These are phyloP conservation scores for Andrena minutula DNA, from an alignment of 2,888 invertebrate species.

Conservation along the genomic window DNA sequence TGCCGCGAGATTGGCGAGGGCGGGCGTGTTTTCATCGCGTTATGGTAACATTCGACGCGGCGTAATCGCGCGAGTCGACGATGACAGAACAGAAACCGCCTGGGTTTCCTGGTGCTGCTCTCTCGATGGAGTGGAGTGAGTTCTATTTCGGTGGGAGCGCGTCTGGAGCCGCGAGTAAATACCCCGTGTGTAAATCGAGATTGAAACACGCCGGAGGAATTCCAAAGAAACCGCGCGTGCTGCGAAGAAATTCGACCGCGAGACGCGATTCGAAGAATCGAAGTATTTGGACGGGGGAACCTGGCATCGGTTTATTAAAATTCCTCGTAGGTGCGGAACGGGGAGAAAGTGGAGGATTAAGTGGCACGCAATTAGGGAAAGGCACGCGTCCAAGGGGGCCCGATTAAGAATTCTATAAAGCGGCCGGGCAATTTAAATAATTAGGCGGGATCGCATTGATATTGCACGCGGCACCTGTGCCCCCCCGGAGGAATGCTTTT, in stretches of 20 bases:
- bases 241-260: slow-evolving; percentile 25
- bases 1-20: slow-evolving; percentile 13
- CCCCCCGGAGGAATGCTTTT: slow-evolving; percentile 21
- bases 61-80: slow-evolving; percentile 45
- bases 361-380: not conserved
- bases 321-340: too few species aligned
- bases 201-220: slow-evolving; percentile 38
- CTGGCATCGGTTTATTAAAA: too few species aligned
- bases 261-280: too few species aligned
- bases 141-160: slow-evolving; percentile 57
- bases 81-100: slow-evolving; percentile 66
- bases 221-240: slow-evolving; percentile 33
- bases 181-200: slow-evolving; percentile 40
- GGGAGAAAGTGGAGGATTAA: not conserved
- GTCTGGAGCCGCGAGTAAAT: slow-evolving; percentile 55
- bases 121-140: slow-evolving; percentile 20
- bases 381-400: not conserved
- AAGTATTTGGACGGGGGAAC: too few species aligned
- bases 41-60: slow-evolving; percentile 19
- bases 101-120: slow-evolving; percentile 57
- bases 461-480: slow-evolving; percentile 47
- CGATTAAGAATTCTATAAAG: slow-evolving; percentile 50
- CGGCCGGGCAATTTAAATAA: slow-evolving; percentile 48
- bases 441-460: slow-evolving; percentile 49
- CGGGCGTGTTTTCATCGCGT: slow-evolving; percentile 28